These are phyloP conservation scores for Elymnias hypermnestra DNA, from an alignment of 1,140 invertebrate genomes.

Conservation along the genomic window DNA sequence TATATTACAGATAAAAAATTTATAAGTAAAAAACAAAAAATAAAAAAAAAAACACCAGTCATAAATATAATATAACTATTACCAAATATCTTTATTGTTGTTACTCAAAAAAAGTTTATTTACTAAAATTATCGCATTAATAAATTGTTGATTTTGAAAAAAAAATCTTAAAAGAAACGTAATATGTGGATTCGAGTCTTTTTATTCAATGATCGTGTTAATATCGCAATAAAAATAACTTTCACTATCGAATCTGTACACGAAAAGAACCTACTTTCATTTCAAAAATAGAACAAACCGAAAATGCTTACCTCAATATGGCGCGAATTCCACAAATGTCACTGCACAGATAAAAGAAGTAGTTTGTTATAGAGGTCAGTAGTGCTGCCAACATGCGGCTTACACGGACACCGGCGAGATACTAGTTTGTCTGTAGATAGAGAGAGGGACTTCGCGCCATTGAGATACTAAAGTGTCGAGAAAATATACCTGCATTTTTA, in stretches of 20 bases:
- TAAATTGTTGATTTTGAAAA: too few species aligned
- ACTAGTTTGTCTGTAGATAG: constrained; percentile 1
- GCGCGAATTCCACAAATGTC: constrained; percentile 6
- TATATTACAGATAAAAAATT: too few species aligned
- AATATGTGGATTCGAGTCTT: too few species aligned
- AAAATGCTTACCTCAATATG: background rate
- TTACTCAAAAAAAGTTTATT: too few species aligned
- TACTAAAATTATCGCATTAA: too few species aligned
- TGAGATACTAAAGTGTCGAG: background rate
- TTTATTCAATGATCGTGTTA: too few species aligned
- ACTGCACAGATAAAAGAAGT: constrained; percentile 6
- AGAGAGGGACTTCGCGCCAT: constrained; percentile 1
- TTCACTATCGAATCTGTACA: background rate
- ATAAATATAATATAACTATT: too few species aligned
- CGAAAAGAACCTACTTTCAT: background rate
- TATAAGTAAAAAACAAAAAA: too few species aligned
- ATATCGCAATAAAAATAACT: background rate
- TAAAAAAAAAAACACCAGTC: too few species aligned
- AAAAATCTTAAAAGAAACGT: too few species aligned
- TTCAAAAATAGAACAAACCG: background rate
- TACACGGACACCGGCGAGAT: constrained; percentile 5
- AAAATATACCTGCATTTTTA: constrained; percentile 12
- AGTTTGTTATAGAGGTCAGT: constrained; percentile 1
- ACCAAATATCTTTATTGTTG: too few species aligned
- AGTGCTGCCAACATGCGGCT: background rate